phyloP scores from a whole-genome alignment of 2,888 invertebrate species.

The Fragum fragum region DNA sequence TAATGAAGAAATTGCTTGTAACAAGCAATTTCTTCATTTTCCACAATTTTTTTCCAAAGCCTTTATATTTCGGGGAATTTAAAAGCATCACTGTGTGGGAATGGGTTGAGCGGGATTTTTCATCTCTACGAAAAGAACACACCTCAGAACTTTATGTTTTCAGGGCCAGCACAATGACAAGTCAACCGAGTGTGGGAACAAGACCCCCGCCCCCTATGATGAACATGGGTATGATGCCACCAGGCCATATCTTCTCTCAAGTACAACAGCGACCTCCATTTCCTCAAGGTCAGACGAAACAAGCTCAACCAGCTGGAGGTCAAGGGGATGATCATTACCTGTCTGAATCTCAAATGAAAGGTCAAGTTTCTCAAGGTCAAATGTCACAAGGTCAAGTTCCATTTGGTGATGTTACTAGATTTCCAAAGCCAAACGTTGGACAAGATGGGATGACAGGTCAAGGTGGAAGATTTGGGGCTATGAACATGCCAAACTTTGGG shows the following conservation, averaged over 20 bases:
- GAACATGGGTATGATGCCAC: slow-evolving; percentile 23
- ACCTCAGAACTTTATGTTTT: neutral
- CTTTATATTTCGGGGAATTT: too few species aligned
- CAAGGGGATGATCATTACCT: slow-evolving; percentile 33
- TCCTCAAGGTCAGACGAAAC: slow-evolving; percentile 42
- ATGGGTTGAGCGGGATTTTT: too few species aligned
- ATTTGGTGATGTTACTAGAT: slow-evolving; percentile 37
- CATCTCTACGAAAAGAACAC: too few species aligned
- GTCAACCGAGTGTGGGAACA: slow-evolving; percentile 29
- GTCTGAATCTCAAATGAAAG: slow-evolving; percentile 22
- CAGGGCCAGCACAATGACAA: slow-evolving; percentile 39
- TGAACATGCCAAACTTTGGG: slow-evolving; percentile 36
- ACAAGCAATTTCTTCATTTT: too few species aligned
- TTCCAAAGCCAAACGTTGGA: slow-evolving; percentile 11
- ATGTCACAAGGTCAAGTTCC: slow-evolving; percentile 39
- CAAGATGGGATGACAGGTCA: slow-evolving; percentile 24
- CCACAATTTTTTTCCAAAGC: too few species aligned
- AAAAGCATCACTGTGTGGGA: too few species aligned
- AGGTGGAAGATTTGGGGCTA: slow-evolving; percentile 34
- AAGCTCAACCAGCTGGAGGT: slow-evolving; percentile 19
- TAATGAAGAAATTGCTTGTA: too few species aligned
- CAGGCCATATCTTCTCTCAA: slow-evolving; percentile 44
- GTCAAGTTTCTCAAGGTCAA: slow-evolving; percentile 30
- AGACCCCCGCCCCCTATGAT: slow-evolving; percentile 26
- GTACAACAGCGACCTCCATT: slow-evolving; percentile 42